Percentiles rank a stretch among this genome's conserved stretches.
Evolutionary conservation across 2,888 invertebrate species (phyloP).

Genomic region (Cheilosia urbana): DNA sequence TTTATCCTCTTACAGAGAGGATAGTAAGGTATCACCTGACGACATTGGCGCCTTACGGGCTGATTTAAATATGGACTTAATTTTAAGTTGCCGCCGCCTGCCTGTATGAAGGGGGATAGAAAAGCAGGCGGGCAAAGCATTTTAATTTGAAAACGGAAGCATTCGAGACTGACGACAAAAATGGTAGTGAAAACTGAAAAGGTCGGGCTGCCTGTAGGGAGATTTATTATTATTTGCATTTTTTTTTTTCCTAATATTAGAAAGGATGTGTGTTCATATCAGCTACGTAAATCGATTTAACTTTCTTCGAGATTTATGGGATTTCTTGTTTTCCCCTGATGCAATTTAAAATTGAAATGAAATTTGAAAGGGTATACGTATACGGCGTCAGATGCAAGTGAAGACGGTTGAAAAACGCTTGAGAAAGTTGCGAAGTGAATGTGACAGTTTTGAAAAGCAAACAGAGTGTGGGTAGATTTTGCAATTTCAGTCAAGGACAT

Average conservation of each 20-base stretch:
- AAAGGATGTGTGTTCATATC: conserved; percentile 48
- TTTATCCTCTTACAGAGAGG: conserved; percentile 1
- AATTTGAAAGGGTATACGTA: conserved; percentile 26
- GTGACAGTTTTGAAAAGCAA: not conserved
- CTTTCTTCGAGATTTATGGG: conserved; percentile 7
- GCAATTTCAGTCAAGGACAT: no score
- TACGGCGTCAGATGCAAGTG: conserved; percentile 26
- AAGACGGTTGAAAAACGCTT: not conserved
- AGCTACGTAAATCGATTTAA: conserved; percentile 33
- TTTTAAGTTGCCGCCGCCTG: conserved; percentile 54
- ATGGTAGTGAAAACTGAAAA: not conserved
- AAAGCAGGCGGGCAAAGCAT: not conserved
- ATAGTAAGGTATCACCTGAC: conserved; percentile 48
- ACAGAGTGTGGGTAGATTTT: not conserved
- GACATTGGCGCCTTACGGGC: conserved; percentile 59
- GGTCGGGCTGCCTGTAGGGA: not conserved
- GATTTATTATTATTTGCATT: not conserved
- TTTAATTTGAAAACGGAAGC: not conserved
- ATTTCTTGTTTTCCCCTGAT: not conserved
- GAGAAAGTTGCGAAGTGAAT: not conserved
- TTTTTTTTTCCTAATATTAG: conserved; percentile 28
- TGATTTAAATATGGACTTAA: conserved; percentile 64
- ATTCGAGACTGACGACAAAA: conserved; percentile 1
- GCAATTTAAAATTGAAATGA: conserved; percentile 32
- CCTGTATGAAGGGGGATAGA: not conserved